phyloP scores from a whole-genome alignment of 2,888 invertebrate genomes.

The Dryobota labecula region DNA sequence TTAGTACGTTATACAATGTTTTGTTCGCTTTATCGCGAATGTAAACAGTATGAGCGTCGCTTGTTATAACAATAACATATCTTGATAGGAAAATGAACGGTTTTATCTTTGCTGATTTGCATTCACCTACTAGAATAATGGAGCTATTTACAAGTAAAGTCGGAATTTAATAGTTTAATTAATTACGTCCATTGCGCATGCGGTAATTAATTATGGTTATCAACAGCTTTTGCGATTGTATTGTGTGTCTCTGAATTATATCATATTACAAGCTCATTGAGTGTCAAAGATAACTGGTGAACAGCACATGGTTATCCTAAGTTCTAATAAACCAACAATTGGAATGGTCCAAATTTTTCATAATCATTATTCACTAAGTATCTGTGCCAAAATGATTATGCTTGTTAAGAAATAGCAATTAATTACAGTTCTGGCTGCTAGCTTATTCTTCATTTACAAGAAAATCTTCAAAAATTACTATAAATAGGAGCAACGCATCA shows the following conservation, averaged over 20 bases:
- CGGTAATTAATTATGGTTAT: constrained; percentile 1
- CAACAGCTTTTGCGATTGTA: constrained; percentile 12
- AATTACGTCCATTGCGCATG: constrained; percentile 22
- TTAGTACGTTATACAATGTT: constrained; percentile 45
- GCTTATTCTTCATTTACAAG: constrained; percentile 27
- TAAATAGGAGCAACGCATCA: constrained; percentile 65
- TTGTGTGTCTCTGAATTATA: constrained; percentile 7
- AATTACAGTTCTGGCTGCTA: constrained; percentile 26
- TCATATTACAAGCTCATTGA: neutral
- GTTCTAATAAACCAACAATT: neutral
- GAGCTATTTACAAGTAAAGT: constrained; percentile 9
- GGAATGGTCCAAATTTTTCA: neutral
- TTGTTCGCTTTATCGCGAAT: constrained; percentile 49
- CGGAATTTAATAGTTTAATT: constrained; percentile 19
- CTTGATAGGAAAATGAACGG: constrained; percentile 45
- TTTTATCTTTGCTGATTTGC: constrained; percentile 46
- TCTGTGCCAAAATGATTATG: constrained; percentile 9
- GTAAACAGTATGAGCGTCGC: constrained; percentile 53
- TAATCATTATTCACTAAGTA: neutral
- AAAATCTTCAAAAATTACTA: constrained; percentile 44
- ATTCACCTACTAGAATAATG: constrained; percentile 21
- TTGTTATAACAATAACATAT: constrained; percentile 41
- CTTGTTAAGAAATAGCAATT: constrained; percentile 20
- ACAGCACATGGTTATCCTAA: too few species aligned
- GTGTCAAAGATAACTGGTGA: neutral